These are phyloP conservation scores for Glyptemys insculpta DNA, from an alignment of 2,797 vertebrate genomes.

Conservation along the genomic window DNA sequence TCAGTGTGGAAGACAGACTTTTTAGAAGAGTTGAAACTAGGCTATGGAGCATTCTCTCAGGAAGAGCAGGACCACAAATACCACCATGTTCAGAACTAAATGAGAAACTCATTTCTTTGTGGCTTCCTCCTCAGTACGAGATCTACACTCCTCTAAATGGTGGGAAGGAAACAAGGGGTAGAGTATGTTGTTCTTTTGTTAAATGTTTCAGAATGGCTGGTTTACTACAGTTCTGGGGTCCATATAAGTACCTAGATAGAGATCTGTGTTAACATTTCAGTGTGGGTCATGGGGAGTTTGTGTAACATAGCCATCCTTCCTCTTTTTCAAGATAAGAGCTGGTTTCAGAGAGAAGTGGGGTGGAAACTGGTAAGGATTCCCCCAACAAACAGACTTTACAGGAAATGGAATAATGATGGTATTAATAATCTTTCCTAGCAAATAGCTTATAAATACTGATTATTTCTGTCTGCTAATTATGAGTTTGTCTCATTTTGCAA, in stretches of 20 bases:
- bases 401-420: not conserved
- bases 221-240: not conserved
- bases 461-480: not conserved
- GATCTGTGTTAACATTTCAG: not conserved
- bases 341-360: not conserved
- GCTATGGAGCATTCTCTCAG: not conserved
- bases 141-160: not conserved
- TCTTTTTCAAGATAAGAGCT: not conserved
- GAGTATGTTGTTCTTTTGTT: not conserved
- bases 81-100: not conserved
- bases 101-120: not conserved
- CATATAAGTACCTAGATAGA: not conserved
- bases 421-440: not conserved
- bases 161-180: not conserved
- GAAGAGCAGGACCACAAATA: not conserved
- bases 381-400: not conserved
- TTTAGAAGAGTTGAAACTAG: not conserved
- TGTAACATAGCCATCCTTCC: not conserved
- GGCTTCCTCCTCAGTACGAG: not conserved
- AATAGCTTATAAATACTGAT: constrained; percentile 23
- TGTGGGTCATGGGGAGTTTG: not conserved
- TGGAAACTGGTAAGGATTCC: not conserved
- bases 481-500: not conserved
- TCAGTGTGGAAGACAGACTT: not conserved
- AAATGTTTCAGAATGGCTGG: not conserved